Evolutionary conservation across 2,113 vertebrate species (phyloP).

Genomic region (Sapayoa aenigma): DNA sequence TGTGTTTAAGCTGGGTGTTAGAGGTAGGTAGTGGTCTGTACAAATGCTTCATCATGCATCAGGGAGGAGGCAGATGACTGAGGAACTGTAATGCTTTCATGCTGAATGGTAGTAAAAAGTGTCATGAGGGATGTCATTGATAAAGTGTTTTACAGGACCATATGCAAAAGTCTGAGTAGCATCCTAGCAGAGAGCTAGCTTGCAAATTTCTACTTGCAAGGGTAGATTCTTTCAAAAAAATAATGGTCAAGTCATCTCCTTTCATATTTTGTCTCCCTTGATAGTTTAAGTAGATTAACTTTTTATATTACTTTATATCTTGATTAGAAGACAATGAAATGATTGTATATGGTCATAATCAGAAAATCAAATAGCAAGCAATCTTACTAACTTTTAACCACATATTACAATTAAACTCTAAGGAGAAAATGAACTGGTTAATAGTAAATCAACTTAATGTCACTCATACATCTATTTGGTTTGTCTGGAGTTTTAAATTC

Average conservation of each 20-base stretch:
- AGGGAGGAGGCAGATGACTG: neutral
- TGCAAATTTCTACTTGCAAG: neutral
- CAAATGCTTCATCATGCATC: neutral
- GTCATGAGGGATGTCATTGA: neutral
- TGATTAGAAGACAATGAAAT: neutral
- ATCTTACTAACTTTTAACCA: neutral
- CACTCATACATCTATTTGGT: neutral
- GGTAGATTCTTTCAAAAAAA: neutral
- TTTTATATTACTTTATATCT: neutral
- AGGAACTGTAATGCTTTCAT: neutral
- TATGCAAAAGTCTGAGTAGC: neutral
- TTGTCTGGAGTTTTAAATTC: neutral
- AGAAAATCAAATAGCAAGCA: neutral
- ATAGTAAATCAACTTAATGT: neutral
- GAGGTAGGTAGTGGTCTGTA: neutral
- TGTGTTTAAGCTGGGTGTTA: neutral
- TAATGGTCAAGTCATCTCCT: neutral
- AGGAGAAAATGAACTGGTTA: neutral
- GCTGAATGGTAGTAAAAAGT: neutral
- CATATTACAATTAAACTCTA: neutral
- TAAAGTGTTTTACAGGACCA: neutral
- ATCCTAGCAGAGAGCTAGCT: neutral
- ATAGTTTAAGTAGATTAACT: neutral
- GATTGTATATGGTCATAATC: neutral
- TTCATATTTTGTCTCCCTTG: neutral